phyloP scores from a whole-genome alignment of 2,797 vertebrate genomes.

The Myotis vivesi region DNA sequence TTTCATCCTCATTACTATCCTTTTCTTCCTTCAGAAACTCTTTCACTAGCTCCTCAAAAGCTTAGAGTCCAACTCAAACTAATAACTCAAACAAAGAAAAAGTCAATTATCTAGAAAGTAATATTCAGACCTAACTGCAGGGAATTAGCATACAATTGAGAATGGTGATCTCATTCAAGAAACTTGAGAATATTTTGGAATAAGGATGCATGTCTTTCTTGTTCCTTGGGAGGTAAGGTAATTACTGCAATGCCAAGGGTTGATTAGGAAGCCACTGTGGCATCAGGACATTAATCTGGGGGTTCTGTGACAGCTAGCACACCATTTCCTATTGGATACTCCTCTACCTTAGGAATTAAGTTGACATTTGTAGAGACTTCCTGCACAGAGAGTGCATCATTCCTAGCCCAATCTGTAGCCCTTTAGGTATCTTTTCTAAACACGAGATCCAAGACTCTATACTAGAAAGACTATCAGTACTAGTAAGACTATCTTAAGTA shows the following conservation, averaged over 20 bases:
- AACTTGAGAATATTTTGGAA: neutral
- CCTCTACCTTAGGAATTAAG: neutral
- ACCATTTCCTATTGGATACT: neutral
- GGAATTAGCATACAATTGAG: slow-evolving; percentile 9
- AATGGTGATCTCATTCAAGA: neutral
- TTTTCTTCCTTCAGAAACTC: neutral
- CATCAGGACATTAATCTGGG: rapidly evolving
- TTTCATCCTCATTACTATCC: neutral
- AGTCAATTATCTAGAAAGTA: neutral
- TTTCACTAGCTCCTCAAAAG: neutral
- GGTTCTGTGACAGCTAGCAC: rapidly evolving
- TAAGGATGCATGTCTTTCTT: neutral
- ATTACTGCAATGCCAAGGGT: neutral
- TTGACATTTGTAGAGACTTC: neutral
- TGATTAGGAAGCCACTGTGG: neutral
- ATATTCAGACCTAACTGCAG: neutral
- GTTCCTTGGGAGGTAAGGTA: neutral
- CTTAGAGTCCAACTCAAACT: neutral
- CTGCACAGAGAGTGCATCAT: neutral
- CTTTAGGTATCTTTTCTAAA: neutral
- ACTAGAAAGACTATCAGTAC: neutral
- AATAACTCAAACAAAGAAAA: slow-evolving; percentile 22
- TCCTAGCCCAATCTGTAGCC: neutral
- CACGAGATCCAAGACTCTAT: neutral
- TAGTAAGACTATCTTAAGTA: neutral